These are phyloP conservation scores for Papilio machaon DNA, from an alignment of 1,140 invertebrate genomes.

Conservation along the genomic window DNA sequence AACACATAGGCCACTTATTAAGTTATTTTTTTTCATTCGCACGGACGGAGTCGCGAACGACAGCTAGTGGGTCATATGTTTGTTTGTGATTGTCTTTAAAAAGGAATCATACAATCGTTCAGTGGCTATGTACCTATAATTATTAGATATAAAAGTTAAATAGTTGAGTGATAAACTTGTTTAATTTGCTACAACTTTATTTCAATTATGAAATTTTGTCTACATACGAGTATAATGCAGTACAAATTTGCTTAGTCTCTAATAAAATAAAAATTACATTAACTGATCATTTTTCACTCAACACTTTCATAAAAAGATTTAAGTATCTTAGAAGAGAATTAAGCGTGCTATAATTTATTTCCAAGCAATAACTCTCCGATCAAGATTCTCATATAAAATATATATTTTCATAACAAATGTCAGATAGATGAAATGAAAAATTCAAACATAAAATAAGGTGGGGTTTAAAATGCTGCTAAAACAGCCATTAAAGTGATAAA, in stretches of 20 bases:
- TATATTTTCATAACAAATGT: slow-evolving; percentile 30
- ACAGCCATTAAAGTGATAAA: slow-evolving; percentile 54
- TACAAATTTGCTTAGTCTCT: neutral
- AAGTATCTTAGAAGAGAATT: neutral
- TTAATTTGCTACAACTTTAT: neutral
- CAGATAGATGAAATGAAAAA: slow-evolving; percentile 26
- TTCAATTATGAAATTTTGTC: too few species aligned
- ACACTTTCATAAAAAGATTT: neutral
- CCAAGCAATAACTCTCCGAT: neutral
- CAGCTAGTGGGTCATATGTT: too few species aligned
- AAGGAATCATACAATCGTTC: neutral
- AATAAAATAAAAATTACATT: neutral
- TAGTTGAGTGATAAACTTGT: neutral
- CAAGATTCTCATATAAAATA: neutral
- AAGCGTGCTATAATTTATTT: slow-evolving; percentile 1
- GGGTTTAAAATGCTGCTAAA: slow-evolving; percentile 28
- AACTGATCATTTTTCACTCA: neutral
- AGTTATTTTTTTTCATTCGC: too few species aligned
- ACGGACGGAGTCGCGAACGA: too few species aligned
- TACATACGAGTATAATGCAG: too few species aligned
- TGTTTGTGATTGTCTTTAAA: too few species aligned
- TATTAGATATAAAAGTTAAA: neutral
- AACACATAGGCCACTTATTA: too few species aligned
- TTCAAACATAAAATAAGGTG: slow-evolving; percentile 30
- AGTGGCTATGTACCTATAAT: neutral